Conservation (phyloP, 2,113 vertebrate genomes). For the Engystomops pustulosus region DNA sequence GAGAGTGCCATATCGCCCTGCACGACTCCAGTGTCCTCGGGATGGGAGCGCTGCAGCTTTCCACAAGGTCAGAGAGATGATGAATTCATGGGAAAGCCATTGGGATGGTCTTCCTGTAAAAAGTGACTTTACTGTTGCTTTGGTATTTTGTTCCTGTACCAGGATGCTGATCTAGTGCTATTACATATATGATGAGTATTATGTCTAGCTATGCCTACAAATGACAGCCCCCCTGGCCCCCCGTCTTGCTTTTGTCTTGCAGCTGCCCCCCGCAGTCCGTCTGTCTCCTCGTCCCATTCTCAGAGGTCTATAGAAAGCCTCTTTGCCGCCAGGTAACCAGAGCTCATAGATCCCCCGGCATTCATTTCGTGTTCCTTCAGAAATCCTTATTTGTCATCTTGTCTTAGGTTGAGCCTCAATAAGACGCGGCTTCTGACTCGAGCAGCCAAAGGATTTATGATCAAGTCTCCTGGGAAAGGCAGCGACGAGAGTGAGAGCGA, state of each 20-base stretch:
- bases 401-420: conserved; percentile 81
- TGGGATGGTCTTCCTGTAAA: too few relatives aligned
- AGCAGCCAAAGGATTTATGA: conserved; percentile 89
- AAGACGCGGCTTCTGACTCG: conserved; percentile 84
- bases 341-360: neutral
- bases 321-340: conserved; percentile 84
- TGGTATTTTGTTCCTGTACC: neutral
- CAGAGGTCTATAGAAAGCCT: conserved; percentile 83
- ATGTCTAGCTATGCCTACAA: too few relatives aligned
- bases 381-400: conserved; percentile 7
- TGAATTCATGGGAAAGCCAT: too few relatives aligned
- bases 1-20: conserved; percentile 70
- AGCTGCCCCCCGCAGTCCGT: conserved; percentile 79
- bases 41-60: conserved; percentile 73
- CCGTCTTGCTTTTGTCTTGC: conserved; percentile 59
- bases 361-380: neutral
- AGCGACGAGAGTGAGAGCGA: conserved; percentile 76
- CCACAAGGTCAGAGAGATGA: conserved; percentile 72
- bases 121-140: neutral
- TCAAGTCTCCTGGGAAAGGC: conserved; percentile 75
- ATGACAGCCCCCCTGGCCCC: too few relatives aligned
- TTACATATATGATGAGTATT: too few relatives aligned
- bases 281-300: conserved; percentile 80
- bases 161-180: too few relatives aligned
- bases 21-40: conserved; percentile 67